Percentiles rank a stretch among this genome's conserved stretches.
Conservation (phyloP, 2,113 vertebrate genomes). For the Sardina pilchardus region DNA sequence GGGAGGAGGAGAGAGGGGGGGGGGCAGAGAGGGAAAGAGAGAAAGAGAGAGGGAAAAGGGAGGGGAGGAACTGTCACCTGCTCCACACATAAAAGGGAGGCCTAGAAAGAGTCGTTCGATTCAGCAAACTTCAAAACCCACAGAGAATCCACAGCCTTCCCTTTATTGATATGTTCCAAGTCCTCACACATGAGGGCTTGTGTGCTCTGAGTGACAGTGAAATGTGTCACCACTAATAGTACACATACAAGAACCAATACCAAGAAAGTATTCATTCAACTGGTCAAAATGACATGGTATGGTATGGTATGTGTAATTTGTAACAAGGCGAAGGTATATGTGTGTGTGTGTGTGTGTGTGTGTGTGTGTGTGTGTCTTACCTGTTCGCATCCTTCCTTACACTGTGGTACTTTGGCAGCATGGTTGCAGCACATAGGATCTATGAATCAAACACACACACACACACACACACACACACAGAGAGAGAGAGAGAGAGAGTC, state of each 20-base stretch:
- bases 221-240: too few species aligned
- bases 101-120: neutral
- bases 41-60: neutral
- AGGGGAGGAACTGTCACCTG: slow-evolving; percentile 51
- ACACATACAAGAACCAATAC: too few species aligned
- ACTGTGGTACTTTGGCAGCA: slow-evolving; percentile 84
- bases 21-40: neutral
- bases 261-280: too few species aligned
- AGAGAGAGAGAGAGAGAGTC: neutral
- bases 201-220: too few species aligned
- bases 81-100: slow-evolving; percentile 50
- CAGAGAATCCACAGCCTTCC: slow-evolving; percentile 34
- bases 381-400: slow-evolving; percentile 94
- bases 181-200: neutral
- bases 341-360: slow-evolving; percentile 30
- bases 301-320: neutral
- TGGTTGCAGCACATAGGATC: slow-evolving; percentile 90
- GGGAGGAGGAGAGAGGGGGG: neutral
- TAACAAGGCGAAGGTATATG: neutral
- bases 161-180: neutral
- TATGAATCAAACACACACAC: slow-evolving; percentile 54
- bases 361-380: slow-evolving; percentile 66
- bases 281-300: too few species aligned
- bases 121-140: slow-evolving; percentile 45
- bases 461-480: neutral